Evolutionary conservation across 2,888 invertebrate genomes (phyloP).

Genomic region (Chymomyza procnemis): DNA sequence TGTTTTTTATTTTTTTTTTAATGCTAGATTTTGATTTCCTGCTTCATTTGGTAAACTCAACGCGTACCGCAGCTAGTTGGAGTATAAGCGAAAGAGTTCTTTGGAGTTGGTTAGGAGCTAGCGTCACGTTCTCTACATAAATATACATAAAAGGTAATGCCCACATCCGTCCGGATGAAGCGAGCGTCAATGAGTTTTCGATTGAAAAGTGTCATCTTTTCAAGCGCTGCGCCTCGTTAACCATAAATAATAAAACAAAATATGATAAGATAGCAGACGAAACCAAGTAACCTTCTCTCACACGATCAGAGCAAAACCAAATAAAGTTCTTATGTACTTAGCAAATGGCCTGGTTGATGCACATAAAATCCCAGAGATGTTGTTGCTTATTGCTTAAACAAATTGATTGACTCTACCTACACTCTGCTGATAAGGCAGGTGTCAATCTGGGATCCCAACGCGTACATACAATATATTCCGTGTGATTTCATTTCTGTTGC

Average conservation of each 20-base stretch:
- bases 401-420: constrained; percentile 42
- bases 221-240: background rate
- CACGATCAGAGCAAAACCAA: constrained; percentile 61
- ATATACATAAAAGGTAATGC: constrained; percentile 74
- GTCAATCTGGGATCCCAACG: background rate
- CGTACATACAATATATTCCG: constrained; percentile 6
- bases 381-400: constrained; percentile 32
- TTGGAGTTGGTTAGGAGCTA: constrained; percentile 26
- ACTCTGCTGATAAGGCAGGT: background rate
- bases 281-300: constrained; percentile 52
- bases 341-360: background rate
- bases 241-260: constrained; percentile 50
- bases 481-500: constrained; percentile 13
- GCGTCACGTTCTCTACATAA: constrained; percentile 69
- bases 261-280: constrained; percentile 54
- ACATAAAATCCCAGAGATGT: background rate
- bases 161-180: constrained; percentile 68
- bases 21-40: constrained; percentile 24
- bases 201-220: background rate
- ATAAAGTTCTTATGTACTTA: constrained; percentile 35
- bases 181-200: background rate
- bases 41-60: constrained; percentile 31
- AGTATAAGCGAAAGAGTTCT: constrained; percentile 20
- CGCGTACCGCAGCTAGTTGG: constrained; percentile 9
- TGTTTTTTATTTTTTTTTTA: background rate